Evolutionary conservation across 2,888 invertebrate genomes (phyloP).

Genomic region (Nineta flava): DNA sequence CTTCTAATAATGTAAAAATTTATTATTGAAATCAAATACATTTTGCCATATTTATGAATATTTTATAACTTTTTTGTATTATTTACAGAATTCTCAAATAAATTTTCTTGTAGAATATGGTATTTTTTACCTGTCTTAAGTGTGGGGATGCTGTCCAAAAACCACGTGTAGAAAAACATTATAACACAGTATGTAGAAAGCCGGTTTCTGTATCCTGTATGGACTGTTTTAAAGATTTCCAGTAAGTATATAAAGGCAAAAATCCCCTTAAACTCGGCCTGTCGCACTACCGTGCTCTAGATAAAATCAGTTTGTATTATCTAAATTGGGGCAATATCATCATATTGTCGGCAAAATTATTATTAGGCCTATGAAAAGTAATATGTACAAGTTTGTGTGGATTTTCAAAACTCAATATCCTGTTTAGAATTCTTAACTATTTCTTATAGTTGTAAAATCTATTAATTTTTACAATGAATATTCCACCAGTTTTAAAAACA

Average conservation of each 20-base stretch:
- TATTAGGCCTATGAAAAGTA: too few species aligned
- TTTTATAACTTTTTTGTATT: background rate
- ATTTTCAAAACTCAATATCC: too few species aligned
- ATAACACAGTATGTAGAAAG: background rate
- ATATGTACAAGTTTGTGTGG: background rate
- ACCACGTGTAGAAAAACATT: conserved; percentile 6
- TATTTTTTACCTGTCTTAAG: conserved; percentile 3
- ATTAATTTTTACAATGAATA: too few species aligned
- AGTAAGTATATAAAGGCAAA: background rate
- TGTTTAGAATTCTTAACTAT: too few species aligned
- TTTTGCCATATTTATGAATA: background rate
- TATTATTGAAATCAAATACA: background rate
- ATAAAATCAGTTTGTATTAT: too few species aligned
- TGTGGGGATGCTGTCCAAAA: conserved; percentile 6
- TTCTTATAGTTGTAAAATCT: too few species aligned
- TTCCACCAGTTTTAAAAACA: too few species aligned
- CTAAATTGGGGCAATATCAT: too few species aligned
- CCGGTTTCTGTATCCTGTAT: conserved; percentile 2
- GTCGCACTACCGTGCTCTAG: too few species aligned
- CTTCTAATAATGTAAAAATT: background rate
- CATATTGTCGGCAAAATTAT: too few species aligned
- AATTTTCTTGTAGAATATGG: conserved; percentile 3
- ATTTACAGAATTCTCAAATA: background rate
- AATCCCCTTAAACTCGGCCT: too few species aligned
- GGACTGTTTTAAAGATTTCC: conserved; percentile 6